A percentile compares a stretch with the other conserved stretches of the same genome.
These are phyloP conservation scores for Papilio gigon DNA, from an alignment of 2,888 invertebrate genomes.

Conservation along the genomic window DNA sequence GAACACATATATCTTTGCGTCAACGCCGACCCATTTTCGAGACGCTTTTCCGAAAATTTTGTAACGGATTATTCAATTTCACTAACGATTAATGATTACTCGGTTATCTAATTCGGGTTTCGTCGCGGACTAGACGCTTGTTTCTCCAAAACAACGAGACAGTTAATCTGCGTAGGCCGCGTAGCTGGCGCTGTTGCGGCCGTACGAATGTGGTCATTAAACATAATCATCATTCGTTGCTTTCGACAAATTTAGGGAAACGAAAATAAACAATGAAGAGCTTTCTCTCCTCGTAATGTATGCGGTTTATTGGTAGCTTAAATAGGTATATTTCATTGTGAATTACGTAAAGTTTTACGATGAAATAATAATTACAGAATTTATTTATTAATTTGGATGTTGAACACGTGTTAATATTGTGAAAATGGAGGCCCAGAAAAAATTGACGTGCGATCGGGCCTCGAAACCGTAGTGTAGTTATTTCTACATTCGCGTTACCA, in stretches of 20 bases:
- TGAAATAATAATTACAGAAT: conserved; percentile 11
- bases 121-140: conserved; percentile 30
- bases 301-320: conserved; percentile 24
- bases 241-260: conserved; percentile 32
- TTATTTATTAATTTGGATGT: conserved; percentile 5
- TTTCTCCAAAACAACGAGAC: conserved; percentile 39
- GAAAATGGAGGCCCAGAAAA: conserved; percentile 20
- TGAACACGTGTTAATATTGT: conserved; percentile 3
- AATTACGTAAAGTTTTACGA: conserved; percentile 21
- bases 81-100: conserved; percentile 56
- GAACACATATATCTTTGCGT: conserved; percentile 62
- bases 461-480: neutral
- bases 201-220: conserved; percentile 5
- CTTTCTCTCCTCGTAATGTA: conserved; percentile 29
- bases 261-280: conserved; percentile 26
- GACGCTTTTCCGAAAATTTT: conserved; percentile 56
- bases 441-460: neutral
- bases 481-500: neutral
- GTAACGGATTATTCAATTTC: conserved; percentile 68
- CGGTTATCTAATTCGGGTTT: conserved; percentile 58
- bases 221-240: conserved; percentile 34
- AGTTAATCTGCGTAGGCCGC: conserved; percentile 31
- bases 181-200: conserved; percentile 10
- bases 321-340: conserved; percentile 14
- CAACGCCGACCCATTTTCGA: conserved; percentile 58